A percentile compares a stretch with the other conserved stretches of the same genome.
phyloP scores from a whole-genome alignment of 2,888 invertebrate species.

The Lissonota sp. region DNA sequence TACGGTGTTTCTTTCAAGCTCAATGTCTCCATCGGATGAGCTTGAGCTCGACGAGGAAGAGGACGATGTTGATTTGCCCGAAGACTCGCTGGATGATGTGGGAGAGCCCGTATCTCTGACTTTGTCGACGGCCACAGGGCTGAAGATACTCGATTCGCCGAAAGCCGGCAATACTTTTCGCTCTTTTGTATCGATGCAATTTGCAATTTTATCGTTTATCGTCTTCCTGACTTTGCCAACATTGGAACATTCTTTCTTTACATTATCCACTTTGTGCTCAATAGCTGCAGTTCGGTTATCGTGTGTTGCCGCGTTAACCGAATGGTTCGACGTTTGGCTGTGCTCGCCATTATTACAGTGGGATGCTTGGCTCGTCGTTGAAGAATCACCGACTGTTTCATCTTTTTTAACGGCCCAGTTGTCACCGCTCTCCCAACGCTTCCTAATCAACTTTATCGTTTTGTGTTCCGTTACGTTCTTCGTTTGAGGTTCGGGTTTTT shows the following conservation, averaged over 20 bases:
- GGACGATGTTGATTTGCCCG: background rate
- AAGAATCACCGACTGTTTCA: background rate
- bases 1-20: background rate
- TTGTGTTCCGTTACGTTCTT: no score
- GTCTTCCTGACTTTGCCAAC: background rate
- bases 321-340: background rate
- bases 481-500: background rate
- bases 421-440: slow-evolving; percentile 1
- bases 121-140: background rate
- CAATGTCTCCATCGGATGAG: background rate
- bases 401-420: background rate
- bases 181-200: background rate
- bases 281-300: background rate
- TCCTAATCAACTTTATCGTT: slow-evolving; percentile 36
- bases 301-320: background rate
- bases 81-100: slow-evolving; percentile 17
- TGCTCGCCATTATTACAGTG: background rate
- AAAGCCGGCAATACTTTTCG: background rate
- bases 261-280: background rate
- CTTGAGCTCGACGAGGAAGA: slow-evolving; percentile 7
- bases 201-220: slow-evolving; percentile 19
- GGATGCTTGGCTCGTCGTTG: background rate
- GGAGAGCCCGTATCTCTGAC: background rate
- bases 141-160: slow-evolving; percentile 4
- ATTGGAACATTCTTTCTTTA: background rate